These are phyloP conservation scores for Sinocyclocheilus anshuiensis DNA, from an alignment of 2,113 vertebrate genomes.

Conservation along the genomic window DNA sequence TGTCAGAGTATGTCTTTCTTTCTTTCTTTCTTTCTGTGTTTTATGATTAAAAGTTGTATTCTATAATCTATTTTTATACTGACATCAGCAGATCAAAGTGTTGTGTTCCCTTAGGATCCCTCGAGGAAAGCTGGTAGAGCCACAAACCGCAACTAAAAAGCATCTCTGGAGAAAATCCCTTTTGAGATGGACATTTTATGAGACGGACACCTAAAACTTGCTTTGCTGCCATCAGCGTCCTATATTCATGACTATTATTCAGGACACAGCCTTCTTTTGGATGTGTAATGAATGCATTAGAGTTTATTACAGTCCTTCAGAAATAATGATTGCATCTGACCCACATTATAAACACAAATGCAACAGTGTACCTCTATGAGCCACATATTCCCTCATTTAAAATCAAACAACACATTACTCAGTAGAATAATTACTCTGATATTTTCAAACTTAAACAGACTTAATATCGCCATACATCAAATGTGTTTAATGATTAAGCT, in stretches of 20 bases:
- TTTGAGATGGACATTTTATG: not conserved
- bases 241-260: not conserved
- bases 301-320: constrained; percentile 32
- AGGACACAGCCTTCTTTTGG: not conserved
- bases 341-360: constrained; percentile 25
- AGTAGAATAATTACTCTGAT: constrained; percentile 39
- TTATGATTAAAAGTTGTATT: not conserved
- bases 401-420: constrained; percentile 41
- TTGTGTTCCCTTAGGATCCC: not conserved
- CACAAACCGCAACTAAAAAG: not conserved
- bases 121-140: not conserved
- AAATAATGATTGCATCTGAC: constrained; percentile 33
- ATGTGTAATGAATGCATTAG: constrained; percentile 13
- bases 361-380: constrained; percentile 8
- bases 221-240: not conserved
- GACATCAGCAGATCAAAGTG: not conserved
- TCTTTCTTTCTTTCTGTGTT: not conserved
- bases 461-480: constrained; percentile 38
- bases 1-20: not conserved
- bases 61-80: not conserved
- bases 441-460: constrained; percentile 37
- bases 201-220: not conserved
- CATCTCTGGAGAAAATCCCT: not conserved
- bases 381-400: constrained; percentile 21
- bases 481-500: constrained; percentile 27